phyloP scores from a whole-genome alignment of 1,140 invertebrate species.

The Phocides pigmalion region DNA sequence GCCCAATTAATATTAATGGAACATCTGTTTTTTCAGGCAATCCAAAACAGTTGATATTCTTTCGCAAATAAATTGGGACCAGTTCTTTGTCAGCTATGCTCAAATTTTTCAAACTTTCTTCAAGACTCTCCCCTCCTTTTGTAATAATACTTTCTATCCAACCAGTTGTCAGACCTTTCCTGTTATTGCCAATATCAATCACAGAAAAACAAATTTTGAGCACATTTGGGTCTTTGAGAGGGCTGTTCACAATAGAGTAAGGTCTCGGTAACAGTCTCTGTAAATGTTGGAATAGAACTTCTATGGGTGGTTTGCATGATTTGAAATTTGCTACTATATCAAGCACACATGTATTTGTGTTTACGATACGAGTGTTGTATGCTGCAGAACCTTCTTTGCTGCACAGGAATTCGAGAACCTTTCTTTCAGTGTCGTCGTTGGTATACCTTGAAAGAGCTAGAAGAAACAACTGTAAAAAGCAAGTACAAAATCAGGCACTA shows the following conservation, averaged over 20 bases:
- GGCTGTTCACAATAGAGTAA: slow-evolving; percentile 92
- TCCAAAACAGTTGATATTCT: slow-evolving; percentile 84
- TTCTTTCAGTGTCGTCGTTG: slow-evolving; percentile 85
- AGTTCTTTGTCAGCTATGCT: slow-evolving; percentile 41
- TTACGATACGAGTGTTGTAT: slow-evolving; percentile 86
- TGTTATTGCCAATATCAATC: slow-evolving; percentile 80
- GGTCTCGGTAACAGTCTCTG: slow-evolving; percentile 89
- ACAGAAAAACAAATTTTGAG: slow-evolving; percentile 89
- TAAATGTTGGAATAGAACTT: slow-evolving; percentile 88
- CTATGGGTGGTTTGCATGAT: slow-evolving; percentile 87
- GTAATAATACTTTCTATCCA: slow-evolving; percentile 83
- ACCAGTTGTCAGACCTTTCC: slow-evolving; percentile 88
- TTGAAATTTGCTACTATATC: slow-evolving; percentile 87
- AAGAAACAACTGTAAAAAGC: slow-evolving; percentile 85
- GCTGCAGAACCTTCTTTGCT: slow-evolving; percentile 86
- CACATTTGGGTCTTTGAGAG: slow-evolving; percentile 67
- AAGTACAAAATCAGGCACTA: neutral
- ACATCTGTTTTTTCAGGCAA: slow-evolving; percentile 81
- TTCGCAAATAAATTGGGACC: slow-evolving; percentile 87
- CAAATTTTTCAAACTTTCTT: slow-evolving; percentile 52
- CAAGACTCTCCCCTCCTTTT: slow-evolving; percentile 44
- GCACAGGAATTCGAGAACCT: slow-evolving; percentile 86
- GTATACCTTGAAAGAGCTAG: slow-evolving; percentile 86
- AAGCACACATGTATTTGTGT: slow-evolving; percentile 84
- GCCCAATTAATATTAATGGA: slow-evolving; percentile 91